Evolutionary conservation across 2,113 vertebrate genomes (phyloP).

Genomic region (Cacatua alba): DNA sequence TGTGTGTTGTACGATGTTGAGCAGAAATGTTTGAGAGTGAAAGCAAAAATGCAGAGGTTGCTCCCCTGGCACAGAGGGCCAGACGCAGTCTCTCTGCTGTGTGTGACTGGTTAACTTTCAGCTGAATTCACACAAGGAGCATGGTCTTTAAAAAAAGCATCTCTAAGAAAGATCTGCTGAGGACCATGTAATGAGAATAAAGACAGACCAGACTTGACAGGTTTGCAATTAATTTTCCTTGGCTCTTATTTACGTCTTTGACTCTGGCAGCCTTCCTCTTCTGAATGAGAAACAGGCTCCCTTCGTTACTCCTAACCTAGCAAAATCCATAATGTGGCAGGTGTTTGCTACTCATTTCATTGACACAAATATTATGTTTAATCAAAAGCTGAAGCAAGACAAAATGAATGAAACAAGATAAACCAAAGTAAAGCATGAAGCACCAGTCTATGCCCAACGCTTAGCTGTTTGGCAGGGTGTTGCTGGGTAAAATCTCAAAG

Average conservation of each 20-base stretch:
- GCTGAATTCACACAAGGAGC: neutral
- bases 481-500: neutral
- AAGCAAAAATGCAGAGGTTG: neutral
- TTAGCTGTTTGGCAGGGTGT: neutral
- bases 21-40: neutral
- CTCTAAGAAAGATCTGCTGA: neutral
- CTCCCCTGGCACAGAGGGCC: neutral
- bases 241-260: constrained; percentile 35
- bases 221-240: constrained; percentile 34
- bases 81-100: neutral
- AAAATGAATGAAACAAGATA: neutral
- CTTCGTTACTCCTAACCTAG: neutral
- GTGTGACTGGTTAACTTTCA: neutral
- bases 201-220: constrained; percentile 4
- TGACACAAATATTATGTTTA: constrained; percentile 26
- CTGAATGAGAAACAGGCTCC: neutral
- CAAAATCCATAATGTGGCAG: neutral
- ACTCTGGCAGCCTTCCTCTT: neutral
- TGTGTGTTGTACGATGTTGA: neutral
- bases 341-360: constrained; percentile 28
- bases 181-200: neutral
- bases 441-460: neutral
- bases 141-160: neutral
- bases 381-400: constrained; percentile 1
- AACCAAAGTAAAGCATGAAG: neutral